Conservation (phyloP, 2,797 vertebrate species). For the Pangasius mekongensis region DNA sequence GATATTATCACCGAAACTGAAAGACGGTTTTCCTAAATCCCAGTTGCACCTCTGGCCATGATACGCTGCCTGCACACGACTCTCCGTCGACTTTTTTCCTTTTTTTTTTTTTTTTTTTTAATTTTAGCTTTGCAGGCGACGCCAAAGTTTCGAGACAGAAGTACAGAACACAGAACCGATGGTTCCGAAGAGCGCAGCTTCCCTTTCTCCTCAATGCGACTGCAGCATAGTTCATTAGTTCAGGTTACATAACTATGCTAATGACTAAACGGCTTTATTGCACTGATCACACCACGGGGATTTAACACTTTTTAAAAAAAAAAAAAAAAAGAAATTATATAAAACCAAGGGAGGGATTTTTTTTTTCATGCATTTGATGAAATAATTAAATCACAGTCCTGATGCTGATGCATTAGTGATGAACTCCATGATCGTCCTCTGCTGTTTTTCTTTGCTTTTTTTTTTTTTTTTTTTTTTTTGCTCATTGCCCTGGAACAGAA, state of each 20-base stretch:
- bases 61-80: not conserved
- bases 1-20: not conserved
- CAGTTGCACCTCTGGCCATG: not conserved
- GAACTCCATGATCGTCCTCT: not conserved
- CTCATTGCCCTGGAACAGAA: not conserved
- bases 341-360: not conserved
- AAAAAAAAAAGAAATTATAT: not conserved
- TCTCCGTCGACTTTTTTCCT: not conserved
- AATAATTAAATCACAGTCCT: not conserved
- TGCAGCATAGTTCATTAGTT: conserved; percentile 71
- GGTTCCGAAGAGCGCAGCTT: not conserved
- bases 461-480: not conserved
- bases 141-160: conserved; percentile 19
- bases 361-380: not conserved
- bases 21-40: not conserved
- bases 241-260: conserved; percentile 77
- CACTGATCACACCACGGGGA: conserved; percentile 24
- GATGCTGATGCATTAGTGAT: not conserved
- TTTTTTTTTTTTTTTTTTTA: not conserved
- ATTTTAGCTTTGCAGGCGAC: not conserved
- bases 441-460: not conserved
- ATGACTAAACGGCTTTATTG: conserved; percentile 69
- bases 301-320: not conserved
- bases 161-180: not conserved
- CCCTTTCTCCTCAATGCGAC: not conserved